phyloP scores from a whole-genome alignment of 1,140 invertebrate genomes.

The Heliothis virescens region DNA sequence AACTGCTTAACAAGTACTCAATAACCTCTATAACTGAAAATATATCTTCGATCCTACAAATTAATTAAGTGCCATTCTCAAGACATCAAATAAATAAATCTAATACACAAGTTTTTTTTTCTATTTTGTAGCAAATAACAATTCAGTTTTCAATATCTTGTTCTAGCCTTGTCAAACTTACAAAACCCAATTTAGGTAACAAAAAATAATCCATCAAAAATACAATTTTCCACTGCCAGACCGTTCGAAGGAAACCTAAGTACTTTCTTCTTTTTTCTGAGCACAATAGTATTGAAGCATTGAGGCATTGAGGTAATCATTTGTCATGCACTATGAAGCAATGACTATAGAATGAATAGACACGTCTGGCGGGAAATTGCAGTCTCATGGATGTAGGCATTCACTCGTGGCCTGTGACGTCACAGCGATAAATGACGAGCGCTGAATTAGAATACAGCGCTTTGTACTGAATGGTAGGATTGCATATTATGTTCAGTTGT shows the following conservation, averaged over 20 bases:
- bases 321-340: slow-evolving; percentile 40
- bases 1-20: too few relatives aligned
- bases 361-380: slow-evolving; percentile 53
- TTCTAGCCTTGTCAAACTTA: too few relatives aligned
- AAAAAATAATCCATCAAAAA: neutral
- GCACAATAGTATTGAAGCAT: slow-evolving; percentile 13
- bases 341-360: slow-evolving; percentile 34
- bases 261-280: slow-evolving; percentile 4
- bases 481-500: neutral
- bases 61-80: too few relatives aligned
- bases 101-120: too few relatives aligned
- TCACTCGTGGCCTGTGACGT: slow-evolving; percentile 40
- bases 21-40: too few relatives aligned
- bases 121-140: too few relatives aligned
- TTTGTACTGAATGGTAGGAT: neutral
- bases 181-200: neutral
- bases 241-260: neutral
- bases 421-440: slow-evolving; percentile 24
- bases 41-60: too few relatives aligned
- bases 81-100: too few relatives aligned
- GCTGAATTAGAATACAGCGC: slow-evolving; percentile 8
- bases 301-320: slow-evolving; percentile 11
- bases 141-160: neutral
- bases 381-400: slow-evolving; percentile 45
- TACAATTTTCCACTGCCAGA: neutral